These are phyloP conservation scores for Hartigia nigra DNA, from an alignment of 2,888 invertebrate species.

Conservation along the genomic window DNA sequence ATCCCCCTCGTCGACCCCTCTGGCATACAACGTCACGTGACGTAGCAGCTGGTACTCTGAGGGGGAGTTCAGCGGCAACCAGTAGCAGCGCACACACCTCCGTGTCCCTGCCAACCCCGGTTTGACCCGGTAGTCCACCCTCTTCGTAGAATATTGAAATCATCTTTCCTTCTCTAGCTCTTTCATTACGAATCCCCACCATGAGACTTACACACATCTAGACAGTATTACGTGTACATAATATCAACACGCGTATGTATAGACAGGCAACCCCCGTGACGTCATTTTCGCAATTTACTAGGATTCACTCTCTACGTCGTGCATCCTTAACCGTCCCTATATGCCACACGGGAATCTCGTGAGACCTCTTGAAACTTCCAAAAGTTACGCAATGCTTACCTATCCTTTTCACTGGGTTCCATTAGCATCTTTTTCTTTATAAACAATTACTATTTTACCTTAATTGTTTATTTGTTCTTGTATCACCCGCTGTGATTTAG, in stretches of 20 bases:
- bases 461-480: too few species aligned
- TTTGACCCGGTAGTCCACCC: too few species aligned
- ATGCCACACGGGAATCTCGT: too few species aligned
- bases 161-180: constrained; percentile 4
- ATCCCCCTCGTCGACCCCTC: constrained; percentile 9
- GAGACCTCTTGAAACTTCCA: not conserved
- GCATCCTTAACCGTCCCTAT: not conserved
- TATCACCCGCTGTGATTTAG: too few species aligned
- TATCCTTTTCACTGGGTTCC: constrained; percentile 39
- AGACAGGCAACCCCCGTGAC: constrained; percentile 26
- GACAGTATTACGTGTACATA: not conserved
- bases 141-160: not conserved
- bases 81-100: too few species aligned
- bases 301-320: not conserved
- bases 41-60: constrained; percentile 32
- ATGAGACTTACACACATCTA: constrained; percentile 10
- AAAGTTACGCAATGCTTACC: not conserved
- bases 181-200: constrained; percentile 13
- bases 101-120: too few species aligned
- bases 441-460: too few species aligned
- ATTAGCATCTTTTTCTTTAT: too few species aligned
- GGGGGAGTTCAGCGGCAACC: too few species aligned
- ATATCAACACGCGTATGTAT: not conserved
- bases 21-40: constrained; percentile 27
- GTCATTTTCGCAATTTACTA: constrained; percentile 25